Evolutionary conservation across 2,797 vertebrate genomes (phyloP).

Genomic region (Cuculus canorus): DNA sequence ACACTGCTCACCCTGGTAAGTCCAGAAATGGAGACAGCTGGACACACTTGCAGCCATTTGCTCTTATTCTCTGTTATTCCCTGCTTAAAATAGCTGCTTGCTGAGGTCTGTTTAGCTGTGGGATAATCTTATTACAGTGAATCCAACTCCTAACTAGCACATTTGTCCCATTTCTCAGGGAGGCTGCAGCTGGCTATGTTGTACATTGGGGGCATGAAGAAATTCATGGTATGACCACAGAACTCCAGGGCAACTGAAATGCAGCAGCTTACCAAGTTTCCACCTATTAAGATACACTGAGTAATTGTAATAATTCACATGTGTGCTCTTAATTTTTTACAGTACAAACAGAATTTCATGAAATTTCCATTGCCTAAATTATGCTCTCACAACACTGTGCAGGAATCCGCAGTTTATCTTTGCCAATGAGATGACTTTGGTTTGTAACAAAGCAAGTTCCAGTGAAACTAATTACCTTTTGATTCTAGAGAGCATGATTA

Average conservation of each 20-base stretch:
- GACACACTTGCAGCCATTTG: not conserved
- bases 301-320: not conserved
- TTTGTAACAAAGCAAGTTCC: not conserved
- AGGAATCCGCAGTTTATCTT: not conserved
- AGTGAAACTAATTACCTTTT: not conserved
- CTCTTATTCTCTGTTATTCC: not conserved
- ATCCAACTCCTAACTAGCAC: not conserved
- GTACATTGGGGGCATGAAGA: not conserved
- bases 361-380: not conserved
- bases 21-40: slow-evolving; percentile 29
- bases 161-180: not conserved
- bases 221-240: not conserved
- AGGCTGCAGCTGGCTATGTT: not conserved
- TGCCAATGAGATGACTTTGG: not conserved
- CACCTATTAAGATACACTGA: not conserved
- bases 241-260: not conserved
- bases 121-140: slow-evolving; percentile 14
- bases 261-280: slow-evolving; percentile 8
- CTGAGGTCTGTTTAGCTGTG: not conserved
- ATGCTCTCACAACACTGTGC: not conserved
- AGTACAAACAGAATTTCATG: not conserved
- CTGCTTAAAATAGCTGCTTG: slow-evolving; percentile 31
- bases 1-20: not conserved
- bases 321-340: not conserved
- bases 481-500: not conserved